Conservation (phyloP, 1,140 invertebrate species). For the Mycetomoellerius zeteki region DNA sequence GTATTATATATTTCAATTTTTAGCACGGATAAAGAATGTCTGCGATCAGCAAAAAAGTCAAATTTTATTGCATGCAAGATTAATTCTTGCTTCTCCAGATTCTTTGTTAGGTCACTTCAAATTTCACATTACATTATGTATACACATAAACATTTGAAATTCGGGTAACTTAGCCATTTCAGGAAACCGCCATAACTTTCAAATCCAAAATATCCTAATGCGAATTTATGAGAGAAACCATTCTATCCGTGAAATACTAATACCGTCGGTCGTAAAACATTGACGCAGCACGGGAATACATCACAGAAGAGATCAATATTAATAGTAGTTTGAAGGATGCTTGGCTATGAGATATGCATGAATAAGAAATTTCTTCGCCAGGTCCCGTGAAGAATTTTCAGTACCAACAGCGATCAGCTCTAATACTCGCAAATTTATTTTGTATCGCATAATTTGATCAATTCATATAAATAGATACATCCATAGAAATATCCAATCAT, state of each 20-base stretch:
- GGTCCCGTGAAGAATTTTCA: constrained; percentile 24
- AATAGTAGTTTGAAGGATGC: neutral
- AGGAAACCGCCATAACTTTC: neutral
- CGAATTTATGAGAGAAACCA: constrained; percentile 55
- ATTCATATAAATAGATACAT: neutral
- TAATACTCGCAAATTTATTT: constrained; percentile 8
- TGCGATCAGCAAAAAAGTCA: neutral
- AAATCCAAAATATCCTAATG: constrained; percentile 41
- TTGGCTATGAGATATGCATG: constrained; percentile 15
- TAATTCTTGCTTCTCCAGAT: neutral
- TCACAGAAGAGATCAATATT: constrained; percentile 10
- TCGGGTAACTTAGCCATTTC: neutral
- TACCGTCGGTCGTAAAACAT: constrained; percentile 46
- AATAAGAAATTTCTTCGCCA: constrained; percentile 19
- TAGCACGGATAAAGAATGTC: neutral
- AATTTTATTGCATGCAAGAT: constrained; percentile 20
- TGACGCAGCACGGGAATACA: neutral
- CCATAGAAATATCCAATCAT: no score
- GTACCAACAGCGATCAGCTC: neutral
- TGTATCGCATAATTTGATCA: neutral
- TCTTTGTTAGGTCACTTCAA: constrained; percentile 9
- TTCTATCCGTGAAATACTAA: constrained; percentile 27
- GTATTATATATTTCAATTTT: neutral
- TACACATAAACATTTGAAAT: constrained; percentile 42
- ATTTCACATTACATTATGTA: constrained; percentile 14